A percentile compares a stretch with the other conserved stretches of the same genome.
Evolutionary conservation across 2,113 vertebrate species (phyloP).

Genomic region (Aldabrachelys gigantea): DNA sequence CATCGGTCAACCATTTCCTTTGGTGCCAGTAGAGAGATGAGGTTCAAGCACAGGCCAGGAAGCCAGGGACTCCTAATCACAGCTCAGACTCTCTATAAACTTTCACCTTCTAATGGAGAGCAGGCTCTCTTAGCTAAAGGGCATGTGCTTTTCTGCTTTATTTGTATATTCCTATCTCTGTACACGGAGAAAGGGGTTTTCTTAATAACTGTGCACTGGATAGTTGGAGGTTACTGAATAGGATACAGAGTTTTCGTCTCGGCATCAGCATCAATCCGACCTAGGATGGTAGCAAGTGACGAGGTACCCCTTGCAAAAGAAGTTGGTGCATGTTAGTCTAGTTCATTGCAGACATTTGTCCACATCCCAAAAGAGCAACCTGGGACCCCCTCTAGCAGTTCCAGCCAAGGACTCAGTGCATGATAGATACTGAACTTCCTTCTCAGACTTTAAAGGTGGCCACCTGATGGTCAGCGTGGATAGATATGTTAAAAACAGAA

Average conservation of each 20-base stretch:
- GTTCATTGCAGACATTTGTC: accelerated
- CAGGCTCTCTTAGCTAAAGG: not conserved
- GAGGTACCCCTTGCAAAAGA: not conserved
- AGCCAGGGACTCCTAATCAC: not conserved
- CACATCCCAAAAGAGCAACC: not conserved
- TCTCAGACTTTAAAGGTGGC: not conserved
- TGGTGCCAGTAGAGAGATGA: not conserved
- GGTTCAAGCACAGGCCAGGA: not conserved
- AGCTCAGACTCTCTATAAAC: not conserved
- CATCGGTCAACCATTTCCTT: not conserved
- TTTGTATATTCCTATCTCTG: not conserved
- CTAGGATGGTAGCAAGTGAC: not conserved
- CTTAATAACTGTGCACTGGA: not conserved
- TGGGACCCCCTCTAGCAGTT: not conserved
- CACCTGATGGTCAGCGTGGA: not conserved
- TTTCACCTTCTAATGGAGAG: not conserved
- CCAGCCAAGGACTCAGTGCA: not conserved
- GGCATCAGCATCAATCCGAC: not conserved
- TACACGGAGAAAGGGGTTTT: not conserved
- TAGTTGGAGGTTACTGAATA: not conserved
- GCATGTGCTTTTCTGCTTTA: not conserved
- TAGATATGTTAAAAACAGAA: not conserved
- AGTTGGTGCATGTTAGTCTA: not conserved
- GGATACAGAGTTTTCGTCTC: not conserved
- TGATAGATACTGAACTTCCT: not conserved